phyloP scores from a whole-genome alignment of 2,888 invertebrate species.

The Priocnemis perturbator region DNA sequence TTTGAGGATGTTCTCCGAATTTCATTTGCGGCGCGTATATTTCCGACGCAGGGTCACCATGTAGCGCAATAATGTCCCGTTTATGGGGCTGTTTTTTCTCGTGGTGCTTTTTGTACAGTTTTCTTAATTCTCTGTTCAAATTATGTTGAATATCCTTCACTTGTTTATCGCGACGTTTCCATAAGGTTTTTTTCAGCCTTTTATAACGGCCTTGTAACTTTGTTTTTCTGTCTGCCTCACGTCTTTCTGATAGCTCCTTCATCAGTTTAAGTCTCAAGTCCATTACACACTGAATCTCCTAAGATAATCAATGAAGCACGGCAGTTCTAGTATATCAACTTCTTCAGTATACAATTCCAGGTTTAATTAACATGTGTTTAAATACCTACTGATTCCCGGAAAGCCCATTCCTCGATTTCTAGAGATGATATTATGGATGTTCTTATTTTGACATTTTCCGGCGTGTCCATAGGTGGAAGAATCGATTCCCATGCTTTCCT shows the following conservation, averaged over 20 bases:
- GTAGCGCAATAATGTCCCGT: conserved; percentile 38
- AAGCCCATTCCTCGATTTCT: conserved; percentile 89
- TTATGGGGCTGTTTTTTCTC: conserved; percentile 43
- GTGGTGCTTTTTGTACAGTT: conserved; percentile 74
- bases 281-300: conserved; percentile 85
- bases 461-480: conserved; percentile 77
- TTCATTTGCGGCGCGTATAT: conserved; percentile 81
- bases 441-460: conserved; percentile 79
- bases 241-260: conserved; percentile 79
- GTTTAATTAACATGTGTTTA: conserved; percentile 1
- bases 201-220: conserved; percentile 71
- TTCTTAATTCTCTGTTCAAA: conserved; percentile 75
- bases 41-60: conserved; percentile 79
- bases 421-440: conserved; percentile 85
- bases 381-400: conserved; percentile 82
- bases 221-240: conserved; percentile 76
- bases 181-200: conserved; percentile 77
- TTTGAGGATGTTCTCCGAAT: conserved; percentile 79
- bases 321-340: background rate
- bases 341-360: conserved; percentile 8
- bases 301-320: conserved; percentile 19
- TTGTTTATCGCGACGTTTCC: conserved; percentile 78
- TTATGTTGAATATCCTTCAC: conserved; percentile 78
- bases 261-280: conserved; percentile 83
- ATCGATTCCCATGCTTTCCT: conserved; percentile 81